A percentile compares a stretch with the other conserved stretches of the same genome.
These are phyloP conservation scores for Cecropterus lyciades DNA, from an alignment of 1,140 invertebrate genomes.

Conservation along the genomic window DNA sequence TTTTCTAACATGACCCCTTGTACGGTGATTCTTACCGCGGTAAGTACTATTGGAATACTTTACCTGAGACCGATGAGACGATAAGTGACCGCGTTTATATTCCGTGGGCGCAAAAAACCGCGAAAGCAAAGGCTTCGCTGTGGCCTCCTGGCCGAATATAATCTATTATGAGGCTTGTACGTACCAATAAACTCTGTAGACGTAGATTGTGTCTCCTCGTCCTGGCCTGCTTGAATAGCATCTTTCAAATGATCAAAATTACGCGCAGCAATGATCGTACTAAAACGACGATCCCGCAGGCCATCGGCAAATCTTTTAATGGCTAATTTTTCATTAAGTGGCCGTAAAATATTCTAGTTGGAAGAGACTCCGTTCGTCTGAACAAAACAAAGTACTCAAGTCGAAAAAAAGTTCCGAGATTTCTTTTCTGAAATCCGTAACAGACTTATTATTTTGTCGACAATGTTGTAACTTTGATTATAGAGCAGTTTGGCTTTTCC, in stretches of 20 bases:
- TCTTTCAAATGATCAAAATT: slow-evolving; percentile 29
- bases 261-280: slow-evolving; percentile 38
- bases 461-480: slow-evolving; percentile 32
- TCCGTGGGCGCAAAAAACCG: too few species aligned
- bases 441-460: slow-evolving; percentile 25
- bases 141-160: too few species aligned
- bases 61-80: too few species aligned
- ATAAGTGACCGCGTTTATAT: too few species aligned
- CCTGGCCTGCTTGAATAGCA: slow-evolving; percentile 31
- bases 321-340: slow-evolving; percentile 30
- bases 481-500: slow-evolving; percentile 27
- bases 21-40: too few species aligned
- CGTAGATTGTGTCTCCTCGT: slow-evolving; percentile 2
- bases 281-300: slow-evolving; percentile 30
- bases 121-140: too few species aligned
- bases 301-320: slow-evolving; percentile 36
- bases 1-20: too few species aligned
- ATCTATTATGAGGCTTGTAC: too few species aligned
- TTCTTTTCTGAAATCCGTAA: slow-evolving; percentile 32
- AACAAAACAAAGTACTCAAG: too few species aligned
- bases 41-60: too few species aligned
- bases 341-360: slow-evolving; percentile 29
- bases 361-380: slow-evolving; percentile 20
- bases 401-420: slow-evolving; percentile 18
- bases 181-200: background rate